Percentiles rank a stretch among this genome's conserved stretches.
phyloP scores from a whole-genome alignment of 1,140 invertebrate genomes.

The Zeugodacus cucurbitae region DNA sequence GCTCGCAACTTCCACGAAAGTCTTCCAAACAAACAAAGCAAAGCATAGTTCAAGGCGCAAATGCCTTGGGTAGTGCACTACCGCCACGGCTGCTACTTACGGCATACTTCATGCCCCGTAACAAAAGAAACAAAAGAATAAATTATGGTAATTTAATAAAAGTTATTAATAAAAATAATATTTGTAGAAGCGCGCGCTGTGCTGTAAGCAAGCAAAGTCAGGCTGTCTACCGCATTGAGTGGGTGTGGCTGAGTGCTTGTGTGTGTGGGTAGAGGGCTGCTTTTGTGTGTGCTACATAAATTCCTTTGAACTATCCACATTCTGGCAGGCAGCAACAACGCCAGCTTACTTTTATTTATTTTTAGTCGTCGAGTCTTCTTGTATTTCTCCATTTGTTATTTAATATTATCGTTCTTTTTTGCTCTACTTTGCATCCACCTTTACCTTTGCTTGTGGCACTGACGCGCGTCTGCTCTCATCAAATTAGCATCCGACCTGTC shows the following conservation, averaged over 20 bases:
- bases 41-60: neutral
- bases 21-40: neutral
- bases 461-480: conserved; percentile 19
- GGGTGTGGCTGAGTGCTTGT: neutral
- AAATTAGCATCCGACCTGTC: conserved; percentile 27
- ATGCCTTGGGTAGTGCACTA: neutral
- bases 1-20: no score
- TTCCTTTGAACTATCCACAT: neutral
- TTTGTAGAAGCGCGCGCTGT: neutral
- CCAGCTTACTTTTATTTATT: neutral
- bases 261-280: neutral
- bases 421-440: neutral
- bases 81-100: neutral
- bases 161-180: conserved; percentile 27
- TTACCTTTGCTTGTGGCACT: neutral
- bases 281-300: neutral
- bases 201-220: neutral
- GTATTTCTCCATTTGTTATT: neutral
- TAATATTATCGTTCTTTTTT: neutral
- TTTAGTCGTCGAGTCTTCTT: neutral
- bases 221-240: neutral
- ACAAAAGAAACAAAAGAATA: neutral
- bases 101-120: neutral
- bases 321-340: neutral
- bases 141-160: conserved; percentile 32